phyloP scores from a whole-genome alignment of 2,797 vertebrate species.

The Aotus griseimembra region DNA sequence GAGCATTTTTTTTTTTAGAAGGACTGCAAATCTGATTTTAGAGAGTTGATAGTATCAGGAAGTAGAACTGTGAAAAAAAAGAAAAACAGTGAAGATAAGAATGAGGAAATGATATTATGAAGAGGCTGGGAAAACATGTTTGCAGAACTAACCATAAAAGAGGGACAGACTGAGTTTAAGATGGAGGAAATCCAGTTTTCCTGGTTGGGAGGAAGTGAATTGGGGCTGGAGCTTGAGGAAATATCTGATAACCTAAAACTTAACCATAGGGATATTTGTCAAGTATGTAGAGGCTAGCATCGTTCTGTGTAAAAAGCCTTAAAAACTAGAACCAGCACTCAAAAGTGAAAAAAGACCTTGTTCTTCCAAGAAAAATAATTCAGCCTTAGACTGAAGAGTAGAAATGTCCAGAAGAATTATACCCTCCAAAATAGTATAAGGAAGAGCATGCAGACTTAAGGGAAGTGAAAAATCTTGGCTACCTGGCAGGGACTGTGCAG shows the following conservation, averaged over 20 bases:
- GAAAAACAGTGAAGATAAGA: background rate
- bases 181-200: background rate
- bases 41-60: background rate
- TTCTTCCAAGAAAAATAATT: constrained; percentile 12
- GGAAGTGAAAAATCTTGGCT: background rate
- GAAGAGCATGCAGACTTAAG: background rate
- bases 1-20: background rate
- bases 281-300: background rate
- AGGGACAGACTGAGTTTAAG: background rate
- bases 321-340: background rate
- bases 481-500: background rate
- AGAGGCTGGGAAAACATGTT: background rate
- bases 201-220: background rate
- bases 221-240: background rate
- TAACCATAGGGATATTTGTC: background rate
- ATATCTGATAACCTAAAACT: background rate
- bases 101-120: background rate
- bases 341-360: background rate
- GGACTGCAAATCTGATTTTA: constrained; percentile 2
- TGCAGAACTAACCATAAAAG: background rate
- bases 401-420: background rate
- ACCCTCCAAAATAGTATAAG: background rate
- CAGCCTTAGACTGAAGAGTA: background rate
- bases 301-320: background rate
- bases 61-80: background rate